Evolutionary conservation across 2,888 invertebrate species (phyloP).

Genomic region (Drosophila ochracea): DNA sequence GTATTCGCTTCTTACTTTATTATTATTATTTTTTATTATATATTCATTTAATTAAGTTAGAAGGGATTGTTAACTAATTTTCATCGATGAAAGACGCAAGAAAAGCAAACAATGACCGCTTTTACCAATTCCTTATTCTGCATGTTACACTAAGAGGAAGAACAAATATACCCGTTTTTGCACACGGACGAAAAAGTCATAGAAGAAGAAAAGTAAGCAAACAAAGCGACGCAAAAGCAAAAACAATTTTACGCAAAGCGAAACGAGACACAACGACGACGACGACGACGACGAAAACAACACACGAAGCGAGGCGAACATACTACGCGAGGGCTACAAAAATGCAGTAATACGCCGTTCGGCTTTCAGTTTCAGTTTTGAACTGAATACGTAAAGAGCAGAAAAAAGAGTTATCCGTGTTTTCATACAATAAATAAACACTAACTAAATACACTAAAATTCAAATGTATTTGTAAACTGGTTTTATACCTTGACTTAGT

Average conservation of each 20-base stretch:
- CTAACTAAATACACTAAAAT: conserved; percentile 44
- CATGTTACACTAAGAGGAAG: background rate
- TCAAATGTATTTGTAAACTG: conserved; percentile 58
- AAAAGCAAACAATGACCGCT: background rate
- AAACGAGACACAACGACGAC: conserved; percentile 52
- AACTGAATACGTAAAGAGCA: conserved; percentile 55
- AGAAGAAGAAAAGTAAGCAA: conserved; percentile 46
- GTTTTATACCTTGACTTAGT: conserved; percentile 58
- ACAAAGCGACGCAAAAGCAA: conserved; percentile 46
- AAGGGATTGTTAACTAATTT: background rate
- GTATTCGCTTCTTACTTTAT: background rate
- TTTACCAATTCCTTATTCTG: background rate
- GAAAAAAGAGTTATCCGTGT: conserved; percentile 27
- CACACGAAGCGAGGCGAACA: conserved; percentile 38
- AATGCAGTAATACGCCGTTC: conserved; percentile 65
- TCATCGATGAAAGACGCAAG: background rate
- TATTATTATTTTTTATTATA: background rate
- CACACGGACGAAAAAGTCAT: conserved; percentile 13
- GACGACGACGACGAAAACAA: conserved; percentile 47
- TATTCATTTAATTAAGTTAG: background rate
- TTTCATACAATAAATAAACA: background rate
- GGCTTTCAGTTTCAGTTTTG: conserved; percentile 72
- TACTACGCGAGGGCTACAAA: conserved; percentile 58
- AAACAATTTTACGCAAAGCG: conserved; percentile 48
- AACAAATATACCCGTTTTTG: conserved; percentile 19